Evolutionary conservation across 2,797 vertebrate species (phyloP).

Genomic region (Acanthurus tractus): DNA sequence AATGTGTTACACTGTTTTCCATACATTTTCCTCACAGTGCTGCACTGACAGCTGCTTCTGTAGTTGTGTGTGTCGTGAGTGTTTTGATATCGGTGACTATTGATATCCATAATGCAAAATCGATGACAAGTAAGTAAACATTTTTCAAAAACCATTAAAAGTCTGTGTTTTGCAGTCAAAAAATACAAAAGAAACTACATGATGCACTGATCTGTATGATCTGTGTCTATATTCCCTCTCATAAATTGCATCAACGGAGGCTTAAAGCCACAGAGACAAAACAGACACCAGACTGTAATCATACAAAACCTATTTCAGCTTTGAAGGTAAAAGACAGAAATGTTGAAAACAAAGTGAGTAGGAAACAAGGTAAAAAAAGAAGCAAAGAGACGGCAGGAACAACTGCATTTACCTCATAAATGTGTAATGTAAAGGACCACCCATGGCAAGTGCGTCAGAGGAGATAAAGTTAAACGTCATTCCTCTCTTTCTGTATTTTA

Average conservation of each 20-base stretch:
- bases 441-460: conserved; percentile 57
- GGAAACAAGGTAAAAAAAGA: conserved; percentile 2
- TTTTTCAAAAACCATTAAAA: neutral
- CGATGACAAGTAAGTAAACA: neutral
- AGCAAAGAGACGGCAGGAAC: conserved; percentile 16
- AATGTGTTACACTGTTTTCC: conserved; percentile 36
- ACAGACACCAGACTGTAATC: conserved; percentile 3
- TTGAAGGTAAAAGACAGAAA: conserved; percentile 13
- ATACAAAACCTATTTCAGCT: conserved; percentile 32
- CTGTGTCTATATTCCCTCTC: neutral
- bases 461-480: conserved; percentile 58
- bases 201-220: conserved; percentile 8
- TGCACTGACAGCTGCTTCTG: conserved; percentile 51
- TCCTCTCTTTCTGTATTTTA: neutral
- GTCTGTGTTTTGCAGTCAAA: neutral
- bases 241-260: neutral
- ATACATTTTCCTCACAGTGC: conserved; percentile 18
- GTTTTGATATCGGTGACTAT: neutral
- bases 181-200: neutral
- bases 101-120: neutral
- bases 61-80: neutral
- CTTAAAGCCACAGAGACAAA: conserved; percentile 9
- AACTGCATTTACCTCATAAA: conserved; percentile 42
- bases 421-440: conserved; percentile 49
- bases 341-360: conserved; percentile 7